phyloP scores from a whole-genome alignment of 1,140 invertebrate genomes.

The Bombus superbus region DNA sequence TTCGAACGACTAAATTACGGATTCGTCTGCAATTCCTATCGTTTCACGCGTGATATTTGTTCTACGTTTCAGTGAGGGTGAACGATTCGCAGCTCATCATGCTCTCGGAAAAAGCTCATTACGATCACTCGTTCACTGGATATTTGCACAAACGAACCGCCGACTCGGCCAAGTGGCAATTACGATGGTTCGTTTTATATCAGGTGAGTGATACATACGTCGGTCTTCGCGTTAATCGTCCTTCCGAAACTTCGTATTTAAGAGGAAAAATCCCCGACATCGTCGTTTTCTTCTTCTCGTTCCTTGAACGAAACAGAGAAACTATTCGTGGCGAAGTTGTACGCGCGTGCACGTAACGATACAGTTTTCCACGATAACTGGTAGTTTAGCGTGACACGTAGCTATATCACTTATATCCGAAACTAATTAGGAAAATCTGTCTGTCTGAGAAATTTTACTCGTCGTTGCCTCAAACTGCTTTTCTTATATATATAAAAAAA shows the following conservation, averaged over 20 bases:
- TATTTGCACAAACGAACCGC: constrained; percentile 93
- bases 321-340: too few relatives aligned
- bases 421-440: neutral
- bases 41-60: neutral
- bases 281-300: neutral
- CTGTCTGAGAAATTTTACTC: neutral
- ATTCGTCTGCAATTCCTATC: neutral
- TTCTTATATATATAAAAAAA: too few relatives aligned
- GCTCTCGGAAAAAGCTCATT: constrained; percentile 92
- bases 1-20: neutral
- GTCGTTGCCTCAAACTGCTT: too few relatives aligned
- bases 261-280: neutral
- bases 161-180: constrained; percentile 94
- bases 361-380: neutral
- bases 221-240: neutral
- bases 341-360: neutral
- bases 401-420: neutral
- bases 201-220: constrained; percentile 85
- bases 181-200: constrained; percentile 95
- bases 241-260: neutral
- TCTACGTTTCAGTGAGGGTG: constrained; percentile 85
- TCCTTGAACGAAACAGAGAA: neutral
- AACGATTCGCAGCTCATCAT: constrained; percentile 92
- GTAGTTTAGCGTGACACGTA: neutral
- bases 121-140: constrained; percentile 90